Conservation (phyloP, 2,113 vertebrate species). For the Arvicanthis niloticus region DNA sequence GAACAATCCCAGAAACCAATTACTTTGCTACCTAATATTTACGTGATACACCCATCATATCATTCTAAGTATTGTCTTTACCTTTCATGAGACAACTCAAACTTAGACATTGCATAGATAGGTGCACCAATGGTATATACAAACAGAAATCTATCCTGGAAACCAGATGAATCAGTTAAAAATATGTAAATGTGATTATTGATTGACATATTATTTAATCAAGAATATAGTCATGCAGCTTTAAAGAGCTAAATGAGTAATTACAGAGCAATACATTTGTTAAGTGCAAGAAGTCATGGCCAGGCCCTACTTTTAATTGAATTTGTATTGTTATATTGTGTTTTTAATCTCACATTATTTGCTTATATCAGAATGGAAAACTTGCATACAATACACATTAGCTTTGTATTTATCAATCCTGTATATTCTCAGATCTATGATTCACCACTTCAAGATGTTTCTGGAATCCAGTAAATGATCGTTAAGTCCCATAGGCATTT, state of each 20-base stretch:
- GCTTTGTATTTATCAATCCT: not conserved
- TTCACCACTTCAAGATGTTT: not conserved
- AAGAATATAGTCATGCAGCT: not conserved
- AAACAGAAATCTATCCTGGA: not conserved
- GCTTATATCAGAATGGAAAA: not conserved
- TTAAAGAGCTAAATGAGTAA: conserved; percentile 46
- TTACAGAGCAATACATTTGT: conserved; percentile 28
- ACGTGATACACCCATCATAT: conserved; percentile 8
- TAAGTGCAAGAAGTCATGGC: conserved; percentile 19
- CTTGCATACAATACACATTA: not conserved
- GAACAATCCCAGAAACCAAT: not conserved
- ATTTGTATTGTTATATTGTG: not conserved
- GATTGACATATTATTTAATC: conserved; percentile 14
- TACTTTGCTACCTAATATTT: conserved; percentile 42
- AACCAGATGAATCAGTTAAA: not conserved
- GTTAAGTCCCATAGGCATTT: not conserved
- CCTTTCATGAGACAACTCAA: not conserved
- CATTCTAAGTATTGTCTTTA: conserved; percentile 24
- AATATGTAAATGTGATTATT: conserved; percentile 8
- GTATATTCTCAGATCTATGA: not conserved
- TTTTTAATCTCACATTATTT: conserved; percentile 51
- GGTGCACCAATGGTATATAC: not conserved
- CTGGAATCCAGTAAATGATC: conserved; percentile 53
- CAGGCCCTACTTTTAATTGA: conserved; percentile 14
- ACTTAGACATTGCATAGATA: not conserved